A percentile compares a stretch with the other conserved stretches of the same genome.
Conservation (phyloP, 1,140 invertebrate species). For the Calliopsis andreniformis region DNA sequence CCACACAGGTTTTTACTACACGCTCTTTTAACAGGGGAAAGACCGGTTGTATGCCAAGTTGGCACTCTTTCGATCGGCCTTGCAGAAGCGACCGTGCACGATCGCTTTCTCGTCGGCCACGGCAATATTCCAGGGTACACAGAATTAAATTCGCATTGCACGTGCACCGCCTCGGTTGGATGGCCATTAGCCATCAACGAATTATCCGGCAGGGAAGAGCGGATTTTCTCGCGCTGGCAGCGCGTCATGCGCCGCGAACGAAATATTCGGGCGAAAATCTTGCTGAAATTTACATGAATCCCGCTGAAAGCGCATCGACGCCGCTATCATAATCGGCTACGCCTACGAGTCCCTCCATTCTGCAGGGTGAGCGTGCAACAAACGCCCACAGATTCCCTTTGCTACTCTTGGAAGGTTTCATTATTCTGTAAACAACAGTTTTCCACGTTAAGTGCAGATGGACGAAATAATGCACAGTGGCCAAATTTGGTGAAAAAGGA, state of each 20-base stretch:
- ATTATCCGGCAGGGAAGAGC: constrained; percentile 51
- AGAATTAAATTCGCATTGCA: constrained; percentile 60
- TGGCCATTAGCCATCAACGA: constrained; percentile 62
- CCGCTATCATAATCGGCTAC: constrained; percentile 43
- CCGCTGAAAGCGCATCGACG: constrained; percentile 38
- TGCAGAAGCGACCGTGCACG: constrained; percentile 8
- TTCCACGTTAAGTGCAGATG: too few relatives aligned
- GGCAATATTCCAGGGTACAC: constrained; percentile 46
- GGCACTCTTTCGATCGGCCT: not conserved
- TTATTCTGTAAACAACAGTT: not conserved
- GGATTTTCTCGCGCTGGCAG: constrained; percentile 57
- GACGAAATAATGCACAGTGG: too few relatives aligned
- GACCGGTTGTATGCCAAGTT: not conserved
- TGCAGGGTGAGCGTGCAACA: too few relatives aligned
- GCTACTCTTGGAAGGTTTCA: not conserved
- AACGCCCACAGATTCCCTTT: not conserved
- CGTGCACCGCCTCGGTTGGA: constrained; percentile 39
- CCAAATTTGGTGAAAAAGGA: too few relatives aligned
- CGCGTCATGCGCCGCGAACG: not conserved
- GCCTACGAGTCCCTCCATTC: constrained; percentile 25
- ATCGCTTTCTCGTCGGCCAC: constrained; percentile 32
- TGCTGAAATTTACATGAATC: constrained; percentile 65
- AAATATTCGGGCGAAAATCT: constrained; percentile 57
- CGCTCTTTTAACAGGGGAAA: not conserved
- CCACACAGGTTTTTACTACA: not conserved